phyloP scores from a whole-genome alignment of 2,797 vertebrate species.

The Cynodonichthys magdalenae region DNA sequence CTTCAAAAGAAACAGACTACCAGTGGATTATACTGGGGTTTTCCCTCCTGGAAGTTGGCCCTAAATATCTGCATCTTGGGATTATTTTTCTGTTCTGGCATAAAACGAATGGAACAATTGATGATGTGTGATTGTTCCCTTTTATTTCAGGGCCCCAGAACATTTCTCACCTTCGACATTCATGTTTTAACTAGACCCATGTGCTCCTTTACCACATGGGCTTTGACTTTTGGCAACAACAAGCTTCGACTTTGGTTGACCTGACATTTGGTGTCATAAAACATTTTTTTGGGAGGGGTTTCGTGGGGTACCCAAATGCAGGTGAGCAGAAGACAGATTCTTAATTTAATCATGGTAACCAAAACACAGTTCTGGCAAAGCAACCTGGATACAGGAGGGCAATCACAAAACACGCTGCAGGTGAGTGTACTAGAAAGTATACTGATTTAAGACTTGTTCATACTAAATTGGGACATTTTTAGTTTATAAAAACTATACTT shows the following conservation, averaged over 20 bases:
- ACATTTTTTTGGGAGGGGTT: too few species aligned
- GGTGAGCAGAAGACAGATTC: too few species aligned
- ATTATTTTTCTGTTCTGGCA: constrained; percentile 64
- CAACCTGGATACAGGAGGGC: too few species aligned
- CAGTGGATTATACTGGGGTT: constrained; percentile 59
- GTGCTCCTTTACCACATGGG: constrained; percentile 39
- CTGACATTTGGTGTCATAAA: constrained; percentile 16
- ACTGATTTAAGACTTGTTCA: too few species aligned
- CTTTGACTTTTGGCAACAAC: constrained; percentile 41
- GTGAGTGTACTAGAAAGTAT: too few species aligned
- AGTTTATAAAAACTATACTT: too few species aligned
- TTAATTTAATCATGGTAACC: too few species aligned
- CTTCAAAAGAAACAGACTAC: constrained; percentile 58
- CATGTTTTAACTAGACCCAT: constrained; percentile 50
- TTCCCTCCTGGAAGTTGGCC: constrained; percentile 64
- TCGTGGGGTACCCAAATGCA: too few species aligned
- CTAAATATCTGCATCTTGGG: constrained; percentile 52
- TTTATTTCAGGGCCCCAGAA: constrained; percentile 54
- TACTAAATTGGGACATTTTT: too few species aligned
- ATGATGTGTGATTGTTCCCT: constrained; percentile 66
- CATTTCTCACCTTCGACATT: constrained; percentile 69
- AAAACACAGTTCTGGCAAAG: too few species aligned
- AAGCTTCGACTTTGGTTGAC: constrained; percentile 60
- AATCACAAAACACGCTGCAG: too few species aligned
- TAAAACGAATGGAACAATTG: constrained; percentile 72